A percentile compares a stretch with the other conserved stretches of the same genome.
Conservation (phyloP, 2,888 invertebrate genomes). For the Lasioglossum zephyrum region DNA sequence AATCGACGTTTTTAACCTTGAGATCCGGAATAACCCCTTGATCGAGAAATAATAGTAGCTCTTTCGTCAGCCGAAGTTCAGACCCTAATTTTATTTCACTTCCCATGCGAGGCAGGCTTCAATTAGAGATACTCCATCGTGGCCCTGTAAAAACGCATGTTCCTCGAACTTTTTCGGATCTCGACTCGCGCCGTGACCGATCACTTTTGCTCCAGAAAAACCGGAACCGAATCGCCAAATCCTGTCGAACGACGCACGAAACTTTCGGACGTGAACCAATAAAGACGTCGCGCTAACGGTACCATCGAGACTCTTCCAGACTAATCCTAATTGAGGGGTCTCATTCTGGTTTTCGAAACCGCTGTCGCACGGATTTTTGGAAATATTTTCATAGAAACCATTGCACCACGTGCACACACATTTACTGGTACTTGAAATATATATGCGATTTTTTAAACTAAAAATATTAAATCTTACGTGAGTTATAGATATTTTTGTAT, state of each 20-base stretch:
- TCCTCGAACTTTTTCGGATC: constrained; percentile 6
- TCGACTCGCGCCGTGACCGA: not conserved
- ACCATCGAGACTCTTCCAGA: not conserved
- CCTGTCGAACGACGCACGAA: not conserved
- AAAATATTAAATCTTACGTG: not conserved
- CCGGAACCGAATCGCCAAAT: constrained; percentile 21
- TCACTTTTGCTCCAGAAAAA: constrained; percentile 20
- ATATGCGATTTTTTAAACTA: not conserved
- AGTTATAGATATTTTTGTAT: too few species aligned
- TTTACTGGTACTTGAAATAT: not conserved
- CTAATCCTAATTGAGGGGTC: not conserved
- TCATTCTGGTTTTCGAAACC: not conserved
- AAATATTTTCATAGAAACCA: not conserved
- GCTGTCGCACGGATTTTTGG: not conserved
- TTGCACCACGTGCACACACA: not conserved
- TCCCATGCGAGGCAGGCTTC: constrained; percentile 20
- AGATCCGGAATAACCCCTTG: constrained; percentile 13
- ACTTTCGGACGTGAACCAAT: constrained; percentile 11
- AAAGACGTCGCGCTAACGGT: constrained; percentile 24
- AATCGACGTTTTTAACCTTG: not conserved
- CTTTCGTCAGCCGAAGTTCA: constrained; percentile 12
- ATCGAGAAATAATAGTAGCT: constrained; percentile 57
- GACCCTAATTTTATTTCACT: constrained; percentile 34
- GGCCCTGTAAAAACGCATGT: constrained; percentile 14
- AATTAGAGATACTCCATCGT: constrained; percentile 19